phyloP scores from a whole-genome alignment of 2,113 vertebrate species.

The Chamaea fasciata region DNA sequence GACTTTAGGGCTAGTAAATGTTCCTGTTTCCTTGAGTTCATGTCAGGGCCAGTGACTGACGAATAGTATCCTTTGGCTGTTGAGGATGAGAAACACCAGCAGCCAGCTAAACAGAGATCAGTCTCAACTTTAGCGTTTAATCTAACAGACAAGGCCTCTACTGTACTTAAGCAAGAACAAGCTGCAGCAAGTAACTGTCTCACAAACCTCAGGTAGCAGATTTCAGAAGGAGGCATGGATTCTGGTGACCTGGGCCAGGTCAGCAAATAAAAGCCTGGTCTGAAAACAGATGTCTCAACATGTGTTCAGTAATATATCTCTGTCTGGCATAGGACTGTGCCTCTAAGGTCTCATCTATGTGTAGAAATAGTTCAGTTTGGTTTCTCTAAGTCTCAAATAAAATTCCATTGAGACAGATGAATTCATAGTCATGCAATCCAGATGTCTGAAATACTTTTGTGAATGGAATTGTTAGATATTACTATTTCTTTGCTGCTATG shows the following conservation, averaged over 20 bases:
- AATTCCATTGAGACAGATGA: not conserved
- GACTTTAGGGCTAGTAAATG: not conserved
- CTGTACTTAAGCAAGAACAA: not conserved
- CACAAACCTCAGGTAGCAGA: not conserved
- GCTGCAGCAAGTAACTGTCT: not conserved
- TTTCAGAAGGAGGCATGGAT: not conserved
- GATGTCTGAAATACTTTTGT: not conserved
- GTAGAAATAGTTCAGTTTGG: not conserved
- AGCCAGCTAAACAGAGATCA: not conserved
- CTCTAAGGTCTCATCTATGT: not conserved
- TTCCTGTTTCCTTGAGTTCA: not conserved
- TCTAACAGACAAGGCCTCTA: not conserved
- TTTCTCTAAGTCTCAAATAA: not conserved
- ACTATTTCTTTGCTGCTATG: not conserved
- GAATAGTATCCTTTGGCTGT: not conserved
- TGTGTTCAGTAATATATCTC: not conserved
- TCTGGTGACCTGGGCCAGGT: not conserved
- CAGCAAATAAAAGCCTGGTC: not conserved
- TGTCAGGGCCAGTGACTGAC: not conserved
- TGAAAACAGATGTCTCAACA: not conserved
- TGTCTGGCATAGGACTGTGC: rapidly evolving
- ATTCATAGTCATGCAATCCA: not conserved
- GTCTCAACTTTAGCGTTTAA: not conserved
- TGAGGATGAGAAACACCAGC: not conserved
- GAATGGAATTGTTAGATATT: not conserved